Percentiles rank a stretch among this genome's conserved stretches.
Evolutionary conservation across 2,888 invertebrate genomes (phyloP).

Genomic region (Agrotis ipsilon): DNA sequence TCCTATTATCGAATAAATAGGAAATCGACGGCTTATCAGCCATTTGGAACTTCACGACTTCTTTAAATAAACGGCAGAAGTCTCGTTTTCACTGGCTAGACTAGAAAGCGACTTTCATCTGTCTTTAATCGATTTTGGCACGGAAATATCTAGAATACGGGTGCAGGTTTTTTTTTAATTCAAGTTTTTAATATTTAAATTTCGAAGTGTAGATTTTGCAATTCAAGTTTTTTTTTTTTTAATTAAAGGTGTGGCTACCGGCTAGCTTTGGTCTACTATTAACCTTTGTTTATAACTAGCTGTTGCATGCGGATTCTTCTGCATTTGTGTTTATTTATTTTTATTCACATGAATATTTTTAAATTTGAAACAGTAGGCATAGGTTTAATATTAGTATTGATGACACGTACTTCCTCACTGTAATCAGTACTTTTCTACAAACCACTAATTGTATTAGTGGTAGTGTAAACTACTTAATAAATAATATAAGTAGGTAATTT

Average conservation of each 20-base stretch:
- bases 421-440: neutral
- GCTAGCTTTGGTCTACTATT: neutral
- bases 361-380: no score
- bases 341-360: no score
- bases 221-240: neutral
- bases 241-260: neutral
- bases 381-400: slow-evolving; percentile 6
- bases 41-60: slow-evolving; percentile 48
- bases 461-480: slow-evolving; percentile 9
- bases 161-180: neutral
- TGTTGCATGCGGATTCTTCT: no score
- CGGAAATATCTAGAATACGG: slow-evolving; percentile 10
- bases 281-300: no score
- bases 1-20: slow-evolving; percentile 69
- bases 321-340: no score
- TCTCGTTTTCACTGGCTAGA: slow-evolving; percentile 11
- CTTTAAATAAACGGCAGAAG: slow-evolving; percentile 31
- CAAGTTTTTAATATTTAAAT: neutral
- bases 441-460: neutral
- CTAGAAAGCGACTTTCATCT: slow-evolving; percentile 41
- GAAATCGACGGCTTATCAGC: slow-evolving; percentile 65
- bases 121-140: neutral
- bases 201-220: neutral
- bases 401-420: slow-evolving; percentile 1
- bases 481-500: slow-evolving; percentile 14